Evolutionary conservation across 2,797 vertebrate species (phyloP).

Genomic region (Percopsis omiscomaycus): DNA sequence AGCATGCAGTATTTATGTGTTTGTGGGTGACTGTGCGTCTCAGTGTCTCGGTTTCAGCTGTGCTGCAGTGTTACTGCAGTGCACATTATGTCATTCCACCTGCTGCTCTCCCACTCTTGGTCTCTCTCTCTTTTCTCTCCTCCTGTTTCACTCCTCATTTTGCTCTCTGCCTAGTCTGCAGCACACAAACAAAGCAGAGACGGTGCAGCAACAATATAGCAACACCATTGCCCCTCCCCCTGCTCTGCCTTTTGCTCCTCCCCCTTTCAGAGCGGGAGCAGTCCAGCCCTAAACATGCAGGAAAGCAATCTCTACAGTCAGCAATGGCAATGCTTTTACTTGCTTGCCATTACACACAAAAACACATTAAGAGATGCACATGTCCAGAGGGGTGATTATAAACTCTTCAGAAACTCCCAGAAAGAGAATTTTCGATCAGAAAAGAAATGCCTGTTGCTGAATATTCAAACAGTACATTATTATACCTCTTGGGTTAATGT

Average conservation of each 20-base stretch:
- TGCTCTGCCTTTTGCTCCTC: background rate
- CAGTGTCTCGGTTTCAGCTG: conserved; percentile 70
- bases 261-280: conserved; percentile 28
- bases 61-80: conserved; percentile 86
- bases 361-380: conserved; percentile 11
- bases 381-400: no score
- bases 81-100: conserved; percentile 76
- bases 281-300: conserved; percentile 26
- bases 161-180: conserved; percentile 49
- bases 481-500: no score
- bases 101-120: conserved; percentile 69
- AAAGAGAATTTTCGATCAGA: background rate
- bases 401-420: background rate
- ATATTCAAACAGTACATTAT: no score
- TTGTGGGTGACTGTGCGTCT: conserved; percentile 31
- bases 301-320: conserved; percentile 28
- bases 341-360: no score
- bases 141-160: conserved; percentile 48
- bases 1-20: conserved; percentile 3
- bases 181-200: conserved; percentile 40
- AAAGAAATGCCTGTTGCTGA: no score
- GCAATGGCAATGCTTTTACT: conserved; percentile 5
- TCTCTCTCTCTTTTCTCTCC: conserved; percentile 60
- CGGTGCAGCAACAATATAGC: conserved; percentile 34
- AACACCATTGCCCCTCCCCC: conserved; percentile 42